Evolutionary conservation across 2,888 invertebrate genomes (phyloP).

Genomic region (Liopterus haemorrhoidalis): DNA sequence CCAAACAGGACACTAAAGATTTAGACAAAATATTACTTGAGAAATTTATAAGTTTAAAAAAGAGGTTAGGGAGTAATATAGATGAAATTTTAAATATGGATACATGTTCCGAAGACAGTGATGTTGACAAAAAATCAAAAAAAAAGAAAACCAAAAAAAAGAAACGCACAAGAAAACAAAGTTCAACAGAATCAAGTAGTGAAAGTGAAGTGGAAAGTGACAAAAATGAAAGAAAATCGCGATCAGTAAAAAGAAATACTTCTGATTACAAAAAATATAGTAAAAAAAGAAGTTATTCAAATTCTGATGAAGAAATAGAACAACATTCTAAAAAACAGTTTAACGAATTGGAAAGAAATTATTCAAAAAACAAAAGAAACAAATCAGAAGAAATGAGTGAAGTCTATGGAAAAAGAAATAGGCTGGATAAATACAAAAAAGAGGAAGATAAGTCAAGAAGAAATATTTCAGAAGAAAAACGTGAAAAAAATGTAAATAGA

Average conservation of each 20-base stretch:
- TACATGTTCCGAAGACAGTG: slow-evolving; percentile 41
- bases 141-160: slow-evolving; percentile 30
- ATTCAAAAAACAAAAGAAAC: slow-evolving; percentile 23
- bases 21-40: slow-evolving; percentile 65
- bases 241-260: slow-evolving; percentile 20
- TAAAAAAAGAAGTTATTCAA: not conserved
- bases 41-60: slow-evolving; percentile 63
- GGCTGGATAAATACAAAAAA: slow-evolving; percentile 6
- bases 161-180: slow-evolving; percentile 34
- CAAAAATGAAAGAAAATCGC: slow-evolving; percentile 23
- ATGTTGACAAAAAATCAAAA: slow-evolving; percentile 34
- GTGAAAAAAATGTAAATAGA: slow-evolving; percentile 20
- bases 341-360: slow-evolving; percentile 20
- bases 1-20: slow-evolving; percentile 48
- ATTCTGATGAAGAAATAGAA: slow-evolving; percentile 14
- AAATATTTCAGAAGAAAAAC: slow-evolving; percentile 13
- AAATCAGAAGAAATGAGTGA: not conserved
- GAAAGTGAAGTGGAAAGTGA: slow-evolving; percentile 23
- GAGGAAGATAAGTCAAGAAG: slow-evolving; percentile 13
- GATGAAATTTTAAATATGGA: slow-evolving; percentile 43
- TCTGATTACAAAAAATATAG: slow-evolving; percentile 21
- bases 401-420: not conserved
- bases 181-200: slow-evolving; percentile 4
- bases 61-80: slow-evolving; percentile 46
- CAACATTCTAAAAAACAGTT: slow-evolving; percentile 2